Evolutionary conservation across 2,113 vertebrate genomes (phyloP).

Genomic region (Urocynchramus pylzowi): DNA sequence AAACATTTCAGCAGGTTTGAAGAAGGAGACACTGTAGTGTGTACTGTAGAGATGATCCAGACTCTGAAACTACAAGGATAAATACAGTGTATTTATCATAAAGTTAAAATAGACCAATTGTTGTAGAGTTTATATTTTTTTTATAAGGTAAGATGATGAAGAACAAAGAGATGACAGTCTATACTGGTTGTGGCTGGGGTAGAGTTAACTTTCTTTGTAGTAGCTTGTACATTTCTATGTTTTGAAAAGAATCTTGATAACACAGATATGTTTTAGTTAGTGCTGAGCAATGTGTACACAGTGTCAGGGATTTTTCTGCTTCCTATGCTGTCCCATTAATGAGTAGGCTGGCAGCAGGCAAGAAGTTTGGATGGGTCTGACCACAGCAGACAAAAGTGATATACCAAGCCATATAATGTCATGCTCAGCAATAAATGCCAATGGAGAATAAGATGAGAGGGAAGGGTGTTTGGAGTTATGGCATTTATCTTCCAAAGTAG

Average conservation of each 20-base stretch:
- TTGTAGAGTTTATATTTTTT: neutral
- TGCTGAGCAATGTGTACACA: neutral
- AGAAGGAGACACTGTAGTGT: no score
- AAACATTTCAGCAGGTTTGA: neutral
- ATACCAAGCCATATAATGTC: no score
- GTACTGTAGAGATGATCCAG: neutral
- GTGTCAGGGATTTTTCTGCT: neutral
- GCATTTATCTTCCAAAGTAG: neutral
- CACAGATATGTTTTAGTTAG: neutral
- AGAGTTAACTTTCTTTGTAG: neutral
- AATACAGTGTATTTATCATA: neutral
- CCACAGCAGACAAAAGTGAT: neutral
- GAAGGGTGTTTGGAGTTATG: rapidly evolving
- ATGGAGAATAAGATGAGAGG: neutral
- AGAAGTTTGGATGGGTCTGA: neutral
- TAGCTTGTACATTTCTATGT: neutral
- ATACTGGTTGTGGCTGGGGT: neutral
- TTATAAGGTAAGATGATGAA: neutral
- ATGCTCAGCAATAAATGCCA: neutral
- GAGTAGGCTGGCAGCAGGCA: neutral
- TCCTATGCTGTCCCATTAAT: neutral
- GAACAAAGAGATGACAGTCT: neutral
- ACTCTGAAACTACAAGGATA: neutral
- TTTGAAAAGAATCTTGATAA: neutral
- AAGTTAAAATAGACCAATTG: neutral